Evolutionary conservation across 2,113 vertebrate genomes (phyloP).

Genomic region (Anolis sagrei): DNA sequence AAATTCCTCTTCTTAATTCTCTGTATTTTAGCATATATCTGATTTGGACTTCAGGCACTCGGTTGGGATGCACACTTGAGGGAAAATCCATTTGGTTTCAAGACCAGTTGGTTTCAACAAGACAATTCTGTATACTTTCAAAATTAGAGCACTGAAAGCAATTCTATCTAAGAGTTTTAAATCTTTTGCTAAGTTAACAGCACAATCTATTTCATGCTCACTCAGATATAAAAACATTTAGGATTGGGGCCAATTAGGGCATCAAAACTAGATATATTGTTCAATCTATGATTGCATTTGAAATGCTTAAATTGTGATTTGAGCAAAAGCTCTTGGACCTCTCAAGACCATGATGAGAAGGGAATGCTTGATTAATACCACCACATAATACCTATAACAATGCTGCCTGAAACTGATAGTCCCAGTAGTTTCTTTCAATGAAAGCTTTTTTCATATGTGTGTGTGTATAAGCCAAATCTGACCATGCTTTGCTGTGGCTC

Average conservation of each 20-base stretch:
- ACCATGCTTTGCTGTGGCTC: no score
- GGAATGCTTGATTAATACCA: not conserved
- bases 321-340: not conserved
- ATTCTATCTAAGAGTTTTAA: not conserved
- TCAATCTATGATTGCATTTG: not conserved
- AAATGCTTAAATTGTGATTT: not conserved
- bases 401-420: no score
- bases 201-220: not conserved
- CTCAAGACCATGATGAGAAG: not conserved
- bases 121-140: no score
- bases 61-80: no score
- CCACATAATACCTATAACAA: no score
- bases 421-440: not conserved
- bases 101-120: not conserved
- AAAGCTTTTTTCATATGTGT: no score
- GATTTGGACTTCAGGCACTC: not conserved
- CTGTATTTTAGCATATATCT: constrained; percentile 5
- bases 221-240: not conserved
- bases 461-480: no score
- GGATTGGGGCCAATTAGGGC: not conserved
- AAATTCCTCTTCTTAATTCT: not conserved
- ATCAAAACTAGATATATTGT: not conserved
- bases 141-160: no score
- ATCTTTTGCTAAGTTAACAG: not conserved
- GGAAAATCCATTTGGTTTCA: not conserved